Evolutionary conservation across 2,113 vertebrate species (phyloP), one percentile per base, ranked within the genome.

Genomic region (Cyprinus carpio): DNA sequence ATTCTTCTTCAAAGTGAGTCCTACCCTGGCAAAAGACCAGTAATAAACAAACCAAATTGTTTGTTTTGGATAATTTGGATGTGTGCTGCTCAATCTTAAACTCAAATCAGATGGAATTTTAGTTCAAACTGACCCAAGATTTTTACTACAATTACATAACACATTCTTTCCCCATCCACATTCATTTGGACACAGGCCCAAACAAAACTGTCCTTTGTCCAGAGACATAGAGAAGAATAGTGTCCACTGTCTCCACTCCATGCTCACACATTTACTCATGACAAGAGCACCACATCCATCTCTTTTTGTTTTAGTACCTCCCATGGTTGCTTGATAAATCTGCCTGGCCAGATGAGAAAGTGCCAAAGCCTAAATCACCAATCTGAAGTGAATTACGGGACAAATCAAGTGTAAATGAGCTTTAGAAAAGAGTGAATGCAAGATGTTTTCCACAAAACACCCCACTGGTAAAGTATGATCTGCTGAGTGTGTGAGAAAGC

Each of bases 301-400:
- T 75, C 83, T 64, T 71, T 87, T 74, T 58, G 46, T 29, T 82
- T 18, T 88, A 89, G 23, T n/a, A 56, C 29, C 69, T 56, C 34
- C n/a, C 46, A 34, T 23, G 67, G 67, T 23, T 3, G 12, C n/a
- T 40, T 67, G 20, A 75, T 86, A 83, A 64, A 37, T 83, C 82
- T 85, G 12, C 54, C 75, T 58, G 29, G 8, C 69, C 67, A 87
- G 87, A 86, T 51, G 72, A 86, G 67, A 84, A 69, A 69, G 31
- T 71, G 67, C 80, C 56, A 81, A 87, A 88, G 75, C 82, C 62
- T 77, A 78, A 85, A 85, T 67, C 51, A 51, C 34, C 67, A 83
- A 56, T 82, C 75, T 74, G 37, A 81, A 49, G 82, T 75, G 75
- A 85, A 58, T 81, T 49, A 72, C 58, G 7, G n/a, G 74, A 67